Evolutionary conservation across 2,113 vertebrate genomes (phyloP).

Genomic region (Anseranas semipalmata): DNA sequence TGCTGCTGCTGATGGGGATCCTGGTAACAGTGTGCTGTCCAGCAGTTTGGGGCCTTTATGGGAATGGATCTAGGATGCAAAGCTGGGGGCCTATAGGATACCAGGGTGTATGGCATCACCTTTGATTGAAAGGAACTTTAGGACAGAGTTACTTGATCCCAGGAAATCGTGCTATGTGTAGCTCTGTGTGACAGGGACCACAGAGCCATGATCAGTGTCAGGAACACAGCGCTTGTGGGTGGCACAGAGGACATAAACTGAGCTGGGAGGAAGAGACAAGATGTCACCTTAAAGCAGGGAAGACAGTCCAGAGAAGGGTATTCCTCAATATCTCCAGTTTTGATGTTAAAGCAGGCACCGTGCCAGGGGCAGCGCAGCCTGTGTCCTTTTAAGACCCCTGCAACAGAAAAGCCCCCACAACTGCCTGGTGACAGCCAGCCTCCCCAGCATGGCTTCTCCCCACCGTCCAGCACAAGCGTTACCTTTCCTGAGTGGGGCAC

Average conservation of each 20-base stretch:
- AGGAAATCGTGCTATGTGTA: neutral
- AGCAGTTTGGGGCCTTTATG: neutral
- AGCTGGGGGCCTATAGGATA: no score
- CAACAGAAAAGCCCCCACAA: neutral
- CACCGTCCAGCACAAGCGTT: neutral
- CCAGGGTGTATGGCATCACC: neutral
- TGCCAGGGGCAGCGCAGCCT: slow-evolving; percentile 89
- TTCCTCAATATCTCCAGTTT: slow-evolving; percentile 89
- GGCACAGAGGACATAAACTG: accelerated
- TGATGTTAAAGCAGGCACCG: slow-evolving; percentile 86
- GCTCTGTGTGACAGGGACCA: neutral
- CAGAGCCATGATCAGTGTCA: neutral
- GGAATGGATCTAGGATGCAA: neutral
- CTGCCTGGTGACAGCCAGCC: neutral
- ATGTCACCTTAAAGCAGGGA: slow-evolving; percentile 68
- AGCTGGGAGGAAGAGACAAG: neutral
- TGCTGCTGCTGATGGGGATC: neutral
- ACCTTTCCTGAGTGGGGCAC: slow-evolving; percentile 86
- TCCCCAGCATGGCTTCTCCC: accelerated
- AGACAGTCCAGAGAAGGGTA: slow-evolving; percentile 86
- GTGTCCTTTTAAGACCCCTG: slow-evolving; percentile 81
- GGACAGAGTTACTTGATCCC: neutral
- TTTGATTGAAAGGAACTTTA: neutral
- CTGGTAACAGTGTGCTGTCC: no score
- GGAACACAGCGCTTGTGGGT: accelerated